Percentiles rank a stretch among this genome's conserved stretches.
Evolutionary conservation across 1,140 invertebrate species (phyloP).

Genomic region (Acromyrmex charruanus): DNA sequence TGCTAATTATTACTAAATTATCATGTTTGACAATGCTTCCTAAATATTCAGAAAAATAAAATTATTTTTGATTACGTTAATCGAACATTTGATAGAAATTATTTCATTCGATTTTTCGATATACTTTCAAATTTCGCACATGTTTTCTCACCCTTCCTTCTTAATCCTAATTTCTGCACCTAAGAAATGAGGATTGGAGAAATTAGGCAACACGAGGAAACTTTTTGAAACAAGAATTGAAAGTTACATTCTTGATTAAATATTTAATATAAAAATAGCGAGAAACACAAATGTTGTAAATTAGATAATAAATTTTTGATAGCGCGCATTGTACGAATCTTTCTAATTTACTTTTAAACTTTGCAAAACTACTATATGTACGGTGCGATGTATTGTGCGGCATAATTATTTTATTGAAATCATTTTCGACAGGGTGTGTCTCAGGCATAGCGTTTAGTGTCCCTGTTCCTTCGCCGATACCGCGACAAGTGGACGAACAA

Average conservation of each 20-base stretch:
- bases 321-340: not conserved
- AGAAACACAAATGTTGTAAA: not conserved
- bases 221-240: not conserved
- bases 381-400: not conserved
- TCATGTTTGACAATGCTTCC: too few relatives aligned
- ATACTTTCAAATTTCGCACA: not conserved
- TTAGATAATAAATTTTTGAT: not conserved
- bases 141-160: not conserved
- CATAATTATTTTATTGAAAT: constrained; percentile 6
- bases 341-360: not conserved
- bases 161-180: not conserved
- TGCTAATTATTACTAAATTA: too few relatives aligned
- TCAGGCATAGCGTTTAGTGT: constrained; percentile 67
- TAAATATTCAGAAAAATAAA: too few relatives aligned
- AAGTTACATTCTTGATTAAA: not conserved
- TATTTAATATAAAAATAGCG: not conserved
- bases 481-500: constrained; percentile 62
- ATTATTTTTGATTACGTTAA: too few relatives aligned
- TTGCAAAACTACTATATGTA: not conserved
- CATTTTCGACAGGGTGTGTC: constrained; percentile 70
- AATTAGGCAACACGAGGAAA: too few relatives aligned
- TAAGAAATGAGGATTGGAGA: not conserved
- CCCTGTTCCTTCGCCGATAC: constrained; percentile 47
- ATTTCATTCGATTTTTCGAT: too few relatives aligned
- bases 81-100: too few relatives aligned